Conservation (phyloP, 1,140 invertebrate genomes). For the honey bee (Apis mellifera) region DNA sequence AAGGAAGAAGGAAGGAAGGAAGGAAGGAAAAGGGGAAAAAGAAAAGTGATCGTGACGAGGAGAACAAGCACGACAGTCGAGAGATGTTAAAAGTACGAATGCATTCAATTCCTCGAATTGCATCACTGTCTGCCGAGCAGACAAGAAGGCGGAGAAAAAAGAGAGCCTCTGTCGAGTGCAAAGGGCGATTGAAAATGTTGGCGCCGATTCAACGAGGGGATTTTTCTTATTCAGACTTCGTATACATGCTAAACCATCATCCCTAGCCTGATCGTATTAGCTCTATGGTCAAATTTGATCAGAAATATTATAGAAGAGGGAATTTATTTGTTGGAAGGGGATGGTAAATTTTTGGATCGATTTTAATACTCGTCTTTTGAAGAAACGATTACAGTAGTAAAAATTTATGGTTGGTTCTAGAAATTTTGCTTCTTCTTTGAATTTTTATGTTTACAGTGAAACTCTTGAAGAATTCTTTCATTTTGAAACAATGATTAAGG, state of each 20-base stretch:
- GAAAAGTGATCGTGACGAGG: slow-evolving; percentile 62
- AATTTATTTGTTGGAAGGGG: background rate
- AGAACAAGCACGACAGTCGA: slow-evolving; percentile 57
- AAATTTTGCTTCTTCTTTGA: too few species aligned
- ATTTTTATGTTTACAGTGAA: too few species aligned
- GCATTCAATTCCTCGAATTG: slow-evolving; percentile 72
- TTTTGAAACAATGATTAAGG: too few species aligned
- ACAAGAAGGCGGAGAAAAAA: slow-evolving; percentile 40
- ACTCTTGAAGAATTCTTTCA: too few species aligned
- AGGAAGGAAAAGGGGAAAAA: slow-evolving; percentile 20
- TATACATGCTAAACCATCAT: slow-evolving; percentile 69
- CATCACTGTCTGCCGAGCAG: slow-evolving; percentile 60
- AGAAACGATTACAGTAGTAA: too few species aligned
- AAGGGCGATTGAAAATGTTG: slow-evolving; percentile 77
- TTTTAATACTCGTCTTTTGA: too few species aligned
- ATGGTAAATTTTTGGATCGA: background rate
- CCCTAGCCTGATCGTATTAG: slow-evolving; percentile 61
- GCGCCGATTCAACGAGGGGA: slow-evolving; percentile 70
- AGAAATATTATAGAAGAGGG: background rate
- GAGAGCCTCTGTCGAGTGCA: slow-evolving; percentile 64
- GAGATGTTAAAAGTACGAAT: slow-evolving; percentile 68
- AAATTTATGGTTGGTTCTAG: too few species aligned
- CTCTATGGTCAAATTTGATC: slow-evolving; percentile 62
- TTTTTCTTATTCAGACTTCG: slow-evolving; percentile 70
- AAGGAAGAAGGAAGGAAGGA: too few species aligned